Evolutionary conservation across 2,797 vertebrate species (phyloP).

Genomic region (Muscicapa striata): DNA sequence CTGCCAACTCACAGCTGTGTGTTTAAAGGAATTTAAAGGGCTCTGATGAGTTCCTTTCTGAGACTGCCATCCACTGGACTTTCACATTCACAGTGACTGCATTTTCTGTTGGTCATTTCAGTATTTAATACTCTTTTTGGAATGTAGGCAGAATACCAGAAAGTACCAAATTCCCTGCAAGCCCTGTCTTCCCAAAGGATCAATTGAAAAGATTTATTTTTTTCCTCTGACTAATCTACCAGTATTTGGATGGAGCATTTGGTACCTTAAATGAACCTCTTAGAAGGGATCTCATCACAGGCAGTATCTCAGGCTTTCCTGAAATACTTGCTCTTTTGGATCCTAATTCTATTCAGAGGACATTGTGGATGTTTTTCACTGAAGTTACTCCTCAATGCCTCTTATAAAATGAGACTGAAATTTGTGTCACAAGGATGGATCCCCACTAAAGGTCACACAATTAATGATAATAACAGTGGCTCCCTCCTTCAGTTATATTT

Average conservation of each 20-base stretch:
- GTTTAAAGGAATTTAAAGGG: not conserved
- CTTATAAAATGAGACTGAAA: not conserved
- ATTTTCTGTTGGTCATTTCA: not conserved
- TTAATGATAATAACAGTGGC: not conserved
- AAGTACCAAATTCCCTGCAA: not conserved
- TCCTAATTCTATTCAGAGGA: not conserved
- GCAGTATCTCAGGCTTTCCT: not conserved
- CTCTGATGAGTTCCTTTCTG: not conserved
- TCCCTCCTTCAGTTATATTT: not conserved
- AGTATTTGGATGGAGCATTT: not conserved
- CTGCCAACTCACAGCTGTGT: not conserved
- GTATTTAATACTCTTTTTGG: not conserved
- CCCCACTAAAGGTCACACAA: not conserved
- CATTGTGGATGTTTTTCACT: not conserved
- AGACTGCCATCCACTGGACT: not conserved
- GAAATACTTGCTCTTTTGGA: not conserved
- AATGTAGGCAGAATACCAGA: not conserved
- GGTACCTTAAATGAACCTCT: not conserved
- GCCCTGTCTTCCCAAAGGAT: not conserved
- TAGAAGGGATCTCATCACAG: not conserved
- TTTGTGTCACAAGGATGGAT: not conserved
- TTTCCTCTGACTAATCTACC: not conserved
- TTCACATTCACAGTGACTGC: not conserved
- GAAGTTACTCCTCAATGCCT: not conserved
- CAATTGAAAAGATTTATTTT: not conserved